phyloP scores from a whole-genome alignment of 1,140 invertebrate genomes.

The Musca vetustissima region DNA sequence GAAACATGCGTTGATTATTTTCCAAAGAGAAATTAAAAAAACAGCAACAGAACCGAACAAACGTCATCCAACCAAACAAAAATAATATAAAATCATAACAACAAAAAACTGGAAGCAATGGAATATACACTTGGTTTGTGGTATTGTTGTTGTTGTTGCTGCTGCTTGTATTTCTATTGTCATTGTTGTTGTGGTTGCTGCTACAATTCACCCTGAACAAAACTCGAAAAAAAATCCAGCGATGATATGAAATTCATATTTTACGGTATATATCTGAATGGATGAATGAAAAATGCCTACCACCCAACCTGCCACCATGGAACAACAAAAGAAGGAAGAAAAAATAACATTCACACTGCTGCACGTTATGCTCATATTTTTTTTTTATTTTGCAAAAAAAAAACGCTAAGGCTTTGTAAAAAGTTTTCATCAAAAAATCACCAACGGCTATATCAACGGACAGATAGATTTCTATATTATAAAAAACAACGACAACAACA shows the following conservation, averaged over 20 bases:
- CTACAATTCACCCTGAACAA: slow-evolving; percentile 5
- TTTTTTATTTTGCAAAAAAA: background rate
- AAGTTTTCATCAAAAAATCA: slow-evolving; percentile 30
- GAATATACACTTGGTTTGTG: too few species aligned
- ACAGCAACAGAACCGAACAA: too few species aligned
- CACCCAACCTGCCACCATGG: background rate
- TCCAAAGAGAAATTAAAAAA: too few species aligned
- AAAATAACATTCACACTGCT: background rate
- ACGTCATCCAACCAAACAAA: too few species aligned
- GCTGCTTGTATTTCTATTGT: background rate
- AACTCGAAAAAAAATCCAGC: background rate
- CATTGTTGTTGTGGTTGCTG: background rate
- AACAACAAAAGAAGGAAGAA: background rate
- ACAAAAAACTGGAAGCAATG: too few species aligned
- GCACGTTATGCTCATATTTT: too few species aligned
- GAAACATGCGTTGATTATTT: too few species aligned
- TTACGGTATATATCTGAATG: too few species aligned
- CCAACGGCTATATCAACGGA: slow-evolving; percentile 20
- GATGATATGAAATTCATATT: background rate
- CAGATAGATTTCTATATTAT: slow-evolving; percentile 5
- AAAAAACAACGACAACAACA: background rate
- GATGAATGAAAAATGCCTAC: too few species aligned
- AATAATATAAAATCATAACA: too few species aligned
- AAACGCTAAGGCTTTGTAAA: slow-evolving; percentile 23
- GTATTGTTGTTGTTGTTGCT: background rate